Evolutionary conservation across 2,797 vertebrate species (phyloP).

Genomic region (Poeciliopsis presidionis): DNA sequence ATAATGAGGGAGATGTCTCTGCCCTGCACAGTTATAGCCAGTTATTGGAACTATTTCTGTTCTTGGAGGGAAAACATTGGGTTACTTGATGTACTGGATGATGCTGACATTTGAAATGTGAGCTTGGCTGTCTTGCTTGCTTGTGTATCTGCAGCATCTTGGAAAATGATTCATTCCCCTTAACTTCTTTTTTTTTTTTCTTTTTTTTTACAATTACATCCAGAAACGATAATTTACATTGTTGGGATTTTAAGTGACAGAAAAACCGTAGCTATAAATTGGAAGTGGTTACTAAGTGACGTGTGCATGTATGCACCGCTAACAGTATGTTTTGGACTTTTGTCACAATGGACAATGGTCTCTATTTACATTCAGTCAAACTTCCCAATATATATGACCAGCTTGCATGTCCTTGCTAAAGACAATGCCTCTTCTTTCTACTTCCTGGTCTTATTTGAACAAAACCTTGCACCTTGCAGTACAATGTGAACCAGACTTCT

Average conservation of each 20-base stretch:
- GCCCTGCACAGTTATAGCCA: constrained; percentile 56
- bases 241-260: neutral
- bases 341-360: neutral
- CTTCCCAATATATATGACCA: neutral
- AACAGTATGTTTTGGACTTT: neutral
- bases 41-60: constrained; percentile 62
- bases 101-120: constrained; percentile 45
- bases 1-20: constrained; percentile 68
- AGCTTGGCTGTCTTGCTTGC: constrained; percentile 43
- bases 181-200: neutral
- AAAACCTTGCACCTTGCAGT: neutral
- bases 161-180: neutral
- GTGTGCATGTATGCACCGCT: neutral
- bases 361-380: neutral
- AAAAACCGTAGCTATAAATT: neutral
- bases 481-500: neutral
- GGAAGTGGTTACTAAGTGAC: neutral
- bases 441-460: no score
- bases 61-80: constrained; percentile 57
- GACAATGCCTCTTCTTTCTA: neutral
- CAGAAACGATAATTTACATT: neutral
- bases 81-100: constrained; percentile 32
- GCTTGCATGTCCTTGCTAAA: neutral
- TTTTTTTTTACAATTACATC: neutral
- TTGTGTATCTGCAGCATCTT: constrained; percentile 22